Conservation (phyloP, 2,113 vertebrate genomes). For the Amphilophus citrinellus region DNA sequence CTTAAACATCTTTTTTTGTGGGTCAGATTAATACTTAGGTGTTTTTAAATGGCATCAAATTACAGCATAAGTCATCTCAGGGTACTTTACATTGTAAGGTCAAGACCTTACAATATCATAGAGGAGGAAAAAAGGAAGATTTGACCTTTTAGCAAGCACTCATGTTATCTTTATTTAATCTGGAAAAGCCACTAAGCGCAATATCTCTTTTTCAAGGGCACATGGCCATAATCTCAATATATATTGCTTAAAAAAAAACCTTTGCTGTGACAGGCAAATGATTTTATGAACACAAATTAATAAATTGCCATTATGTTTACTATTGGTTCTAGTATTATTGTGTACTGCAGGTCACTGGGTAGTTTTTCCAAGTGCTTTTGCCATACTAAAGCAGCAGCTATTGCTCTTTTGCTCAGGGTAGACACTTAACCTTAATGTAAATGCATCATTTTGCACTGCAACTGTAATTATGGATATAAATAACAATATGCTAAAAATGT, state of each 20-base stretch:
- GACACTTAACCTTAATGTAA: conserved; percentile 1
- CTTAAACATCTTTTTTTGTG: neutral
- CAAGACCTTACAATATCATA: neutral
- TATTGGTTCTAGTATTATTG: neutral
- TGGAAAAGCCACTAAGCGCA: neutral
- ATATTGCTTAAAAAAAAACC: neutral
- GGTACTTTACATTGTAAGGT: neutral
- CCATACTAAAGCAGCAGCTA: neutral
- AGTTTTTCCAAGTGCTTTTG: neutral
- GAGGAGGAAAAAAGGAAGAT: accelerated
- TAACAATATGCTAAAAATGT: conserved; percentile 11
- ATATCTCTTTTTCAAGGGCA: neutral
- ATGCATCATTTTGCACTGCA: neutral
- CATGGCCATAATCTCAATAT: neutral
- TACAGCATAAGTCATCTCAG: neutral
- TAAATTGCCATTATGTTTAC: neutral
- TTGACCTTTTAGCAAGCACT: neutral
- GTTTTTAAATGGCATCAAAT: neutral
- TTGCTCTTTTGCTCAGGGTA: neutral
- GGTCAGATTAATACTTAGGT: neutral
- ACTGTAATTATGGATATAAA: conserved; percentile 4
- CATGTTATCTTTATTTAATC: neutral
- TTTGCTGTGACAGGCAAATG: neutral
- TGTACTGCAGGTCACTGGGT: neutral
- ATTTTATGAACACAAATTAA: neutral